A percentile compares a stretch with the other conserved stretches of the same genome.
Conservation (phyloP, 2,888 invertebrate species). For the Hipparchia sbordonii region DNA sequence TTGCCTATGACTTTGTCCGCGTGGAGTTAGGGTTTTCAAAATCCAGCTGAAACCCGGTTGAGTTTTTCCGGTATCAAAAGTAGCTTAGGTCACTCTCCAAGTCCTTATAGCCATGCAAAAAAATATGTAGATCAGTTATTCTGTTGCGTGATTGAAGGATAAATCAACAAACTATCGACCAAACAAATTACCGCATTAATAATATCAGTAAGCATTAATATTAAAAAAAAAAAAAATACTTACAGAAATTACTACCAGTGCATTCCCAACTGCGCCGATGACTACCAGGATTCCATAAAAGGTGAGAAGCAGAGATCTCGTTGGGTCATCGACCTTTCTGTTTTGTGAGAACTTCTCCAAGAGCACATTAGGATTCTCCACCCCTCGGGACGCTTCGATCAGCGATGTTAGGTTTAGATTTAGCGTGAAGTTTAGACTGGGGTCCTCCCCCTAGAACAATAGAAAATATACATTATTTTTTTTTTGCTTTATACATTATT, state of each 20-base stretch:
- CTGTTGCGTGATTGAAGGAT: too few relatives aligned
- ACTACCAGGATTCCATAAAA: conserved; percentile 89
- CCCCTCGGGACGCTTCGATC: conserved; percentile 70
- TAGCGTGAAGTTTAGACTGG: conserved; percentile 66
- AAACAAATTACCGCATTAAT: too few relatives aligned
- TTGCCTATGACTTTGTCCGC: too few relatives aligned
- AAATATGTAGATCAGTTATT: too few relatives aligned
- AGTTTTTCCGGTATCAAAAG: too few relatives aligned
- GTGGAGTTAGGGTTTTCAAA: too few relatives aligned
- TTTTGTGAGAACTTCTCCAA: conserved; percentile 86
- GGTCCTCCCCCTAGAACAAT: conserved; percentile 71
- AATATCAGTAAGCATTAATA: neutral
- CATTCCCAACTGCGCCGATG: conserved; percentile 93
- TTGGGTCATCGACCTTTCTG: conserved; percentile 87
- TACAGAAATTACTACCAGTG: conserved; percentile 89
- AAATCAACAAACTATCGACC: too few relatives aligned
- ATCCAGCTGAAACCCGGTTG: too few relatives aligned
- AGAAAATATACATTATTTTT: neutral
- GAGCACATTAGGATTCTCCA: conserved; percentile 73
- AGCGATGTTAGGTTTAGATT: conserved; percentile 58
- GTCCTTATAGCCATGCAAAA: too few relatives aligned
- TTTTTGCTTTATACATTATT: neutral
- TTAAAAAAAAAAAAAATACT: conserved; percentile 49
- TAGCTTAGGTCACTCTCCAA: too few relatives aligned
- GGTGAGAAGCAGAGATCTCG: conserved; percentile 85